These are phyloP conservation scores for Coremacera marginata DNA, from an alignment of 2,888 invertebrate species.

Conservation along the genomic window DNA sequence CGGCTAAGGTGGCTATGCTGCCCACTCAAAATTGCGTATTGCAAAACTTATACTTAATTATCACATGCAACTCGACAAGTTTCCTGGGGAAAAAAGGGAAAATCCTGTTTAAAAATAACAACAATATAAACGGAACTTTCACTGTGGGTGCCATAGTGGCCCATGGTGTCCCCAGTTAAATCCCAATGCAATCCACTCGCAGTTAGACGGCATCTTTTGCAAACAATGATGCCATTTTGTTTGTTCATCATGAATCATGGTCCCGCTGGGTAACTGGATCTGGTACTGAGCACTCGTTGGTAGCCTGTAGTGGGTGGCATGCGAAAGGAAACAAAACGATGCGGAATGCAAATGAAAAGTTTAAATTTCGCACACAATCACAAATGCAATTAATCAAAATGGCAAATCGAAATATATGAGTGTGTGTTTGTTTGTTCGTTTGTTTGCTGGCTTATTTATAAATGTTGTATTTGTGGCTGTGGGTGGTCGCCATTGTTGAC, in stretches of 20 bases:
- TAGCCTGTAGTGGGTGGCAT: too few relatives aligned
- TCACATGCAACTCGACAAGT: background rate
- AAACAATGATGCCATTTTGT: conserved; percentile 23
- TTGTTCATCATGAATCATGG: conserved; percentile 30
- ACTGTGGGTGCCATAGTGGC: background rate
- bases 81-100: background rate
- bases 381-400: conserved; percentile 38
- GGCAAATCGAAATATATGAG: conserved; percentile 9
- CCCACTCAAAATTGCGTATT: background rate
- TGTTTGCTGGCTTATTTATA: background rate
- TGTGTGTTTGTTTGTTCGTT: background rate
- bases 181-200: background rate
- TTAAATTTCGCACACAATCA: conserved; percentile 29
- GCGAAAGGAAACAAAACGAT: background rate
- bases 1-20: background rate
- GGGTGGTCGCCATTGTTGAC: background rate
- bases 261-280: conserved; percentile 18
- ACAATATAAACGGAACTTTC: background rate
- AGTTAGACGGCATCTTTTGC: background rate
- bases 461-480: background rate
- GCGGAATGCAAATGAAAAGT: conserved; percentile 31
- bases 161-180: background rate
- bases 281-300: background rate
- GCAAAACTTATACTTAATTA: conserved; percentile 20
- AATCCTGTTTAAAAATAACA: background rate